Base-by-base conservation (phyloP, 2,888 invertebrate species). In the Heliconius cydno region DNA sequence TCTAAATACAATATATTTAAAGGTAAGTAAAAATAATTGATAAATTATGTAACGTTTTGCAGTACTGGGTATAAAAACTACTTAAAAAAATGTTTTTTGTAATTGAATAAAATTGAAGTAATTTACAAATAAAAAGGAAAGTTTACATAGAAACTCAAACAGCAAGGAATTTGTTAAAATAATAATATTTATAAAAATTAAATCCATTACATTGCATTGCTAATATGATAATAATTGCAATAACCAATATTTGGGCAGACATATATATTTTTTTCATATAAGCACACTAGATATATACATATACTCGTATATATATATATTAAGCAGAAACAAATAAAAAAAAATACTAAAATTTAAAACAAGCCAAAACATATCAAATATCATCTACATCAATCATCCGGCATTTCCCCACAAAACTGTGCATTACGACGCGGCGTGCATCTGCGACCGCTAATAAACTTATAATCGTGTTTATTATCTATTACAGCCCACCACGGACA, bases 391-490 rank as follows among this genome's bases (percentile, higher is more conserved):
- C 78, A 66, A 80, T 81, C 81, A 80, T 72, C 78, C 80, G 83
- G 79, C 78, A 77, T 74, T 81, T 78, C 80, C 82, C 83, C 82
- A 80, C 76, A 73, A 79, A 80, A 84, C 82, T 9, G 25, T 5
- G 68, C 41, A 25, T 70, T 28, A 70, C 70, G 46, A 83, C 57
- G 57, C 28, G 41, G 28, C 60, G 60, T 86, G 84, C 90, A 88
- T 89, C 90, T 91, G 89, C 87, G 87, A 86, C 86, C 87, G 85
- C 90, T 91, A 92, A 93, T 93, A 93, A 92, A 92, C 89, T 87
- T 88, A 90, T 93, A 92, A 93, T 92, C 89, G 86, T 90, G 89
- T 92, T 92, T 92, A 92, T 92, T 90, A 89, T 90, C 88, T 87
- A 90, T 89, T 88, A 89, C 87, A 73, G 78, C 84, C 84, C 85